Conservation (phyloP, 2,888 invertebrate species). For the Neuroscelio doddi region DNA sequence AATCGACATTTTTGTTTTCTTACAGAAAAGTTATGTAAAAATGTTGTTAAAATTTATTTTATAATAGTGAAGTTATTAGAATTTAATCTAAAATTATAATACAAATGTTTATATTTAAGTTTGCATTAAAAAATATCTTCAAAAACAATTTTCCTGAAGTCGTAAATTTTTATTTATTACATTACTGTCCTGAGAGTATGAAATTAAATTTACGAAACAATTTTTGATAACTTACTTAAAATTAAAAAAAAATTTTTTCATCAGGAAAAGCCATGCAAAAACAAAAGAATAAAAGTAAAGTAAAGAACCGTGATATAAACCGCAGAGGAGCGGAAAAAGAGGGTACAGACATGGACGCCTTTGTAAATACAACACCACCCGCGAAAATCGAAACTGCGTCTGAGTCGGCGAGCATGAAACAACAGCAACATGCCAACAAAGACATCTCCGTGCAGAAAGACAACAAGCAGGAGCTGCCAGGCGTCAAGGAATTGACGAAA, state of each 20-base stretch:
- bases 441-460: constrained; percentile 46
- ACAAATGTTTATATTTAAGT: too few relatives aligned
- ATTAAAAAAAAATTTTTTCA: constrained; percentile 12
- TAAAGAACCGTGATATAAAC: constrained; percentile 74
- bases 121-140: too few relatives aligned
- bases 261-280: constrained; percentile 71
- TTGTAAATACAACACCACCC: constrained; percentile 64
- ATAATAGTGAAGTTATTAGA: too few relatives aligned
- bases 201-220: neutral
- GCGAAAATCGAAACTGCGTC: constrained; percentile 29
- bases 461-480: constrained; percentile 39
- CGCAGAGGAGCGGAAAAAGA: constrained; percentile 76
- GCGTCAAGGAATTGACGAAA: constrained; percentile 51
- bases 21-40: too few relatives aligned
- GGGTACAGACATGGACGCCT: constrained; percentile 77
- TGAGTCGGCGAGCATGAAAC: constrained; percentile 26
- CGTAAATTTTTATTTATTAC: neutral
- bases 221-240: neutral
- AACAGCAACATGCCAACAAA: constrained; percentile 42
- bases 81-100: too few relatives aligned
- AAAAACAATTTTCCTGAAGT: too few relatives aligned
- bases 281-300: constrained; percentile 72
- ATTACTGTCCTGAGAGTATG: neutral
- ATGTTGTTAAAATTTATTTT: too few relatives aligned
- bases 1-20: too few relatives aligned